Evolutionary conservation across 1,140 invertebrate species (phyloP).

Genomic region (Drosophila tristis): DNA sequence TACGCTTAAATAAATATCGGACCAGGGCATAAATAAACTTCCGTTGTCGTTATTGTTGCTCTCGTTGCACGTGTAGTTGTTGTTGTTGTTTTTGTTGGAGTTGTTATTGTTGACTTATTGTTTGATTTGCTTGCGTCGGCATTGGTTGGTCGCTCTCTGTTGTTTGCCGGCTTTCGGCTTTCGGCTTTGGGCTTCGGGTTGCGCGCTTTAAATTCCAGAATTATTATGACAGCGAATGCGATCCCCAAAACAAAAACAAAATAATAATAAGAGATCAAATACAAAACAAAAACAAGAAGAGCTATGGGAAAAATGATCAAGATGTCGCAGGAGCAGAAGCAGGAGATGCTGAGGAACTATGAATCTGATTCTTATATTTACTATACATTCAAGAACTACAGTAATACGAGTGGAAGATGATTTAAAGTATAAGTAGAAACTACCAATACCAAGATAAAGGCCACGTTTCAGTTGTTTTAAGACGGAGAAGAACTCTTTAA

Average conservation of each 20-base stretch:
- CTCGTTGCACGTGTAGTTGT: conserved; percentile 22
- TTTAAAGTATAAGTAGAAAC: too few relatives aligned
- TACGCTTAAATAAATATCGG: conserved; percentile 72
- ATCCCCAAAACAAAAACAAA: conserved; percentile 11
- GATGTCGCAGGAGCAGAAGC: too few relatives aligned
- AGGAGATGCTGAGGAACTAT: too few relatives aligned
- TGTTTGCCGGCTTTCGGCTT: conserved; percentile 55
- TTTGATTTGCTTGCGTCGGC: conserved; percentile 59
- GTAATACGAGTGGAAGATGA: too few relatives aligned
- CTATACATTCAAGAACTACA: too few relatives aligned
- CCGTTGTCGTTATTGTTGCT: conserved; percentile 61
- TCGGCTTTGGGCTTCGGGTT: conserved; percentile 17
- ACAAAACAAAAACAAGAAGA: background rate
- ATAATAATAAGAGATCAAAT: background rate
- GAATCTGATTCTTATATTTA: too few relatives aligned
- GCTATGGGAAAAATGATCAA: too few relatives aligned
- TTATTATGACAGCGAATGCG: conserved; percentile 38
- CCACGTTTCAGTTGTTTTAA: too few relatives aligned
- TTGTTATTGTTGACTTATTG: conserved; percentile 38
- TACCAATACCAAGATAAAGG: too few relatives aligned
- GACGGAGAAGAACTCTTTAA: too few relatives aligned
- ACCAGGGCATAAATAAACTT: conserved; percentile 77
- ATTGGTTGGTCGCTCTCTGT: conserved; percentile 22
- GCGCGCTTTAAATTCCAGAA: conserved; percentile 37
- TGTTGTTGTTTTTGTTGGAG: conserved; percentile 32